Evolutionary conservation across 2,888 invertebrate species (phyloP).

Genomic region (Andrena minutula): DNA sequence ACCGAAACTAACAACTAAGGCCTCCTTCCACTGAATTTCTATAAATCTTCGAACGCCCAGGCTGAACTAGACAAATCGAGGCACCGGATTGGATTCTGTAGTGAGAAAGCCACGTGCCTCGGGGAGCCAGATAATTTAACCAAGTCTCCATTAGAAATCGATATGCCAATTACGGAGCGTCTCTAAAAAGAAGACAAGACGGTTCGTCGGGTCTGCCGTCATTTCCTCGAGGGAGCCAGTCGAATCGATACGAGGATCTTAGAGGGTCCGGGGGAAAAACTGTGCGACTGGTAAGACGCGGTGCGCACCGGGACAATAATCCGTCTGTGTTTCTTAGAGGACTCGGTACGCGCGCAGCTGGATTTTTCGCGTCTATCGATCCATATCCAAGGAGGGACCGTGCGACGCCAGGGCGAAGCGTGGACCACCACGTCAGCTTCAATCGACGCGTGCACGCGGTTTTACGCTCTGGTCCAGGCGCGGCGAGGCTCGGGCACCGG

Average conservation of each 20-base stretch:
- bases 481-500: not conserved
- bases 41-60: too few relatives aligned
- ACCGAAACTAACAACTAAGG: too few relatives aligned
- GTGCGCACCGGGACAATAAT: slow-evolving; percentile 17
- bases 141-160: slow-evolving; percentile 32
- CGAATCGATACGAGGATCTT: not conserved
- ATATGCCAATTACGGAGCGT: slow-evolving; percentile 24
- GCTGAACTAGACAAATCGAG: too few relatives aligned
- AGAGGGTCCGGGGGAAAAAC: not conserved
- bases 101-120: too few relatives aligned
- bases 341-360: slow-evolving; percentile 11
- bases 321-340: slow-evolving; percentile 15
- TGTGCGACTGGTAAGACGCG: slow-evolving; percentile 1
- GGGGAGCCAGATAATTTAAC: not conserved
- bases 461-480: not conserved
- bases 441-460: slow-evolving; percentile 34
- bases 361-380: slow-evolving; percentile 55
- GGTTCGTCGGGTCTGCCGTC: not conserved
- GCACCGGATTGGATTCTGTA: too few relatives aligned
- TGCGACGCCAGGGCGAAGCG: slow-evolving; percentile 26
- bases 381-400: slow-evolving; percentile 29
- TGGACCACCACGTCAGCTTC: slow-evolving; percentile 50
- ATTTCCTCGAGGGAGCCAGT: not conserved
- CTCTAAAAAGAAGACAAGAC: not conserved
- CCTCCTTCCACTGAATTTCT: too few relatives aligned